Percentiles rank a stretch among this genome's conserved stretches.
These are phyloP conservation scores for Cyclophora albipunctata DNA, from an alignment of 2,888 invertebrate genomes.

Conservation along the genomic window DNA sequence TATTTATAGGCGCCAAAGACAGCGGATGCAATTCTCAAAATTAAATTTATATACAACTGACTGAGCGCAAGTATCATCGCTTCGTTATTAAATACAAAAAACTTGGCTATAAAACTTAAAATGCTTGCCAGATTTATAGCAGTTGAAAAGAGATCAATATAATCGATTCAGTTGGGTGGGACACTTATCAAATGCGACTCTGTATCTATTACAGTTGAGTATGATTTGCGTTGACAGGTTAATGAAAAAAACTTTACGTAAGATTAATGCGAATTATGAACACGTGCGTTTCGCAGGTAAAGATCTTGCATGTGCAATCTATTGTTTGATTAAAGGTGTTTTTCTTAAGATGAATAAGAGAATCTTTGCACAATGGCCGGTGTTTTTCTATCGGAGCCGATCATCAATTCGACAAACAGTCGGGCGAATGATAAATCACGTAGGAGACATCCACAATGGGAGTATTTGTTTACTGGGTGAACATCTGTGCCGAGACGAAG, in stretches of 20 bases:
- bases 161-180: slow-evolving; percentile 8
- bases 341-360: slow-evolving; percentile 53
- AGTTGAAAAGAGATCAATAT: slow-evolving; percentile 25
- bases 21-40: slow-evolving; percentile 24
- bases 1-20: too few relatives aligned
- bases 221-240: slow-evolving; percentile 35
- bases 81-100: slow-evolving; percentile 40
- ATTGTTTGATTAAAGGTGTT: slow-evolving; percentile 61
- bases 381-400: slow-evolving; percentile 44
- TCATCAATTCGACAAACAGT: slow-evolving; percentile 54
- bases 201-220: slow-evolving; percentile 28
- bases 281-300: slow-evolving; percentile 72
- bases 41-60: slow-evolving; percentile 26
- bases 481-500: slow-evolving; percentile 60
- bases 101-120: slow-evolving; percentile 42
- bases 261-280: slow-evolving; percentile 57
- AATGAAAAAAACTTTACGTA: slow-evolving; percentile 24
- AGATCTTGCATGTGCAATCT: slow-evolving; percentile 60
- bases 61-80: slow-evolving; percentile 34
- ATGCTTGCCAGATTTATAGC: slow-evolving; percentile 39
- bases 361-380: slow-evolving; percentile 66
- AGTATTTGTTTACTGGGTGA: slow-evolving; percentile 57
- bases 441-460: slow-evolving; percentile 56
- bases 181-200: slow-evolving; percentile 30
- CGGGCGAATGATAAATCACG: slow-evolving; percentile 56